Conservation (phyloP, 64 coral and sea anemone species). For the Dendronephthya gigantea region DNA sequence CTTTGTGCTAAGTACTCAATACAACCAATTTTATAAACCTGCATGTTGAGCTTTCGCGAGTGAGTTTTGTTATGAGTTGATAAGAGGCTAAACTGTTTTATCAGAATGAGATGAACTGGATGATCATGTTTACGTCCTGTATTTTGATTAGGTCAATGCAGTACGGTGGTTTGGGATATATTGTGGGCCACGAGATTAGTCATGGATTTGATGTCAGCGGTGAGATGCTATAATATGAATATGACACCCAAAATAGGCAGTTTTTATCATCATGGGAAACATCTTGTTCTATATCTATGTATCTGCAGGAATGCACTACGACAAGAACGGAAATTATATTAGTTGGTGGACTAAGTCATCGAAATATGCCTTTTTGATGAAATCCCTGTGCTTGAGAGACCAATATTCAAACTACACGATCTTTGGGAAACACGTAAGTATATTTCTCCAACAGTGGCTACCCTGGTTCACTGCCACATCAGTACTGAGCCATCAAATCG, state of each 20-base stretch:
- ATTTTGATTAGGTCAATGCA: not conserved
- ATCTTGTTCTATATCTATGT: too few relatives aligned
- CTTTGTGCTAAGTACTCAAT: too few relatives aligned
- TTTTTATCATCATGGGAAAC: too few relatives aligned
- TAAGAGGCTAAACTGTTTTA: too few relatives aligned
- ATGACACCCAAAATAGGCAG: too few relatives aligned
- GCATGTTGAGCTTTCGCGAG: too few relatives aligned
- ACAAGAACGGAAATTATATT: not conserved
- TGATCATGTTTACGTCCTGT: too few relatives aligned
- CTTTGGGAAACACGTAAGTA: constrained; percentile 9
- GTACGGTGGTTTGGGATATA: not conserved
- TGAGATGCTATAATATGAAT: not conserved
- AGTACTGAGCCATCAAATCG: not conserved
- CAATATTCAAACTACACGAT: not conserved
- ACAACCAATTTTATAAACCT: too few relatives aligned
- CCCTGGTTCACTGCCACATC: not conserved
- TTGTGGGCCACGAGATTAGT: not conserved
- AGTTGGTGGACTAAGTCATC: not conserved
- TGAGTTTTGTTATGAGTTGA: too few relatives aligned
- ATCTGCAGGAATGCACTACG: constrained; percentile 16
- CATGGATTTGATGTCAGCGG: not conserved
- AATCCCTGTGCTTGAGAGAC: not conserved
- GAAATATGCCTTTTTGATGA: not conserved
- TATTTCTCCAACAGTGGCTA: not conserved
- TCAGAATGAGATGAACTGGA: too few relatives aligned